phyloP scores from a whole-genome alignment of 2,113 vertebrate species.

The Rynchops niger region DNA sequence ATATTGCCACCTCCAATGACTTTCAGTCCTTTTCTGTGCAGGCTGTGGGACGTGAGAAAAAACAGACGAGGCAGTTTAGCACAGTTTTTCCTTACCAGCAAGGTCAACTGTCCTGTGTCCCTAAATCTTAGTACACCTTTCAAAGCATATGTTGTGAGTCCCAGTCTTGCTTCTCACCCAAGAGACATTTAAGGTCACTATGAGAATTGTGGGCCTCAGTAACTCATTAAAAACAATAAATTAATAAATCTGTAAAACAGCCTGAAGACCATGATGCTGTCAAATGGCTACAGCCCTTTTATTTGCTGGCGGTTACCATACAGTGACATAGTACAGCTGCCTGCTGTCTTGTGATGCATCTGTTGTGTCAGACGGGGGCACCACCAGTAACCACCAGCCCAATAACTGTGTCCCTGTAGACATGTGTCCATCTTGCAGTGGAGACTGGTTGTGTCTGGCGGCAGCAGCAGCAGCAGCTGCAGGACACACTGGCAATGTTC shows the following conservation, averaged over 20 bases:
- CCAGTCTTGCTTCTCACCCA: not conserved
- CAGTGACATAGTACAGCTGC: not conserved
- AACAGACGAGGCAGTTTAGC: not conserved
- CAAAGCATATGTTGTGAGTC: not conserved
- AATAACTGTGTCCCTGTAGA: not conserved
- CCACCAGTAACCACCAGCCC: not conserved
- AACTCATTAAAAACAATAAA: not conserved
- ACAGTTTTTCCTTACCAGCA: not conserved
- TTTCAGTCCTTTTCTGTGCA: not conserved
- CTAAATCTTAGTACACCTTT: not conserved
- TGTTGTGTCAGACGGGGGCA: not conserved
- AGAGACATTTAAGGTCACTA: not conserved
- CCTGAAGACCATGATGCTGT: not conserved
- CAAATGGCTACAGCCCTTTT: not conserved
- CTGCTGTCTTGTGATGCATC: not conserved
- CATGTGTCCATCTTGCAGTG: accelerated
- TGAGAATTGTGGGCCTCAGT: not conserved
- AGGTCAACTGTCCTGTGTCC: not conserved
- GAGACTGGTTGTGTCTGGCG: not conserved
- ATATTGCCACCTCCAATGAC: not conserved
- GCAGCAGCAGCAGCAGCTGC: not conserved
- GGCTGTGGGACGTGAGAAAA: not conserved
- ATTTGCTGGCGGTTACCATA: not conserved
- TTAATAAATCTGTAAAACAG: not conserved
- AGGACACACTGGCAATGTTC: not conserved